Evolutionary conservation across 2,888 invertebrate genomes (phyloP), one percentile per base, ranked within the genome.

Genomic region (Phytoseiulus persimilis): DNA sequence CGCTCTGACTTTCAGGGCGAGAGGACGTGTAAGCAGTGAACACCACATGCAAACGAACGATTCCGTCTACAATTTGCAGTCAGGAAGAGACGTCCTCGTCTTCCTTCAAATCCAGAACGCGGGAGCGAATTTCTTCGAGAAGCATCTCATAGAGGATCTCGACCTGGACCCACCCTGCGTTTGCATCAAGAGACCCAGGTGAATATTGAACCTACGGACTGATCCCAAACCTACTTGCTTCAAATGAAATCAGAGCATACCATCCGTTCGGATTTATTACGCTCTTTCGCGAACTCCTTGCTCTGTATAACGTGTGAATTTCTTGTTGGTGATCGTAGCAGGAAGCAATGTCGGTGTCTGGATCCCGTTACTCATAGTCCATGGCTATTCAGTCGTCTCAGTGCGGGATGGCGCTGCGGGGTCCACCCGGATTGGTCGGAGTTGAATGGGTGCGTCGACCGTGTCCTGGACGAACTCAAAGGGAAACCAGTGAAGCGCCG

Each of bases 351-450:
- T 33, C 87, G 87, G 6, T 87, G 87, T 87, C 39, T 39, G n/a
- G 87, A 33, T 31, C 39, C 32, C 3, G 87, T 39, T 18, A 32
- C 39, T 23, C n/a, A 96, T 93, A 97, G 97, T 94, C 96, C 96
- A 93, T 99, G 99, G 99, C 94, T 99, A 91, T 98, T 99, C 94
- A 98, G 97, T 92, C 95, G 98, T 92, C 98, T 97, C 94, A 97
- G 98, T 90, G 98, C 97, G 39, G 98, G 98, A 91, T 98, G 98
- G 98, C 96, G 96, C 92, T 99, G 99, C 93, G 99, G 99, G 90
- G 94, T 99, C 89, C 98, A 98, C 93, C 98, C 98, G 39, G 99
- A 99, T 94, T 99, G 97, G 96, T 99, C 99, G 1, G 99, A 99
- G 94, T 93, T 99, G 91, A 97, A 96, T 18, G 95, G 94, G 91